Conservation (phyloP, 2,888 invertebrate species). For the Sinotaia quadrata region DNA sequence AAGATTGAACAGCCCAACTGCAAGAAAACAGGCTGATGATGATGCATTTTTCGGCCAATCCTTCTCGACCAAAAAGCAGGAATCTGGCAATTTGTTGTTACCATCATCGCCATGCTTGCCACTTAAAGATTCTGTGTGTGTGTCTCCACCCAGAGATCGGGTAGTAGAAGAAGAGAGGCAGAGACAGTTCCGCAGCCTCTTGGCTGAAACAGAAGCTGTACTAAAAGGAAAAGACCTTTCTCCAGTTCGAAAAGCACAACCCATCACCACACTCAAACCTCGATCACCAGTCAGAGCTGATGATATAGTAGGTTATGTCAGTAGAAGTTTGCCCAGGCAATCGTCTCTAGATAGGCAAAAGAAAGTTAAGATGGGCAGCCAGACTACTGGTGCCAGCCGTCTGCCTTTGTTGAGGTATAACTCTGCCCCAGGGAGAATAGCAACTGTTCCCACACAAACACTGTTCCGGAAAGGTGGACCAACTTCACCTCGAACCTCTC, state of each 20-base stretch:
- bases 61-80: constrained; percentile 14
- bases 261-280: constrained; percentile 61
- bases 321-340: constrained; percentile 47
- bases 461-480: constrained; percentile 35
- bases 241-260: constrained; percentile 58
- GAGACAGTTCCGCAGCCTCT: constrained; percentile 45
- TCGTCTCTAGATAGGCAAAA: constrained; percentile 34
- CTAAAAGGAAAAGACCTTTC: constrained; percentile 41
- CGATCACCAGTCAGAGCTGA: constrained; percentile 29
- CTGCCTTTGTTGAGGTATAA: constrained; percentile 54
- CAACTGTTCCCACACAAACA: constrained; percentile 58
- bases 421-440: constrained; percentile 63
- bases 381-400: constrained; percentile 42
- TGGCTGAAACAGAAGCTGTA: constrained; percentile 49
- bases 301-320: constrained; percentile 33
- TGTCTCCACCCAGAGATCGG: constrained; percentile 5
- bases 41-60: constrained; percentile 31
- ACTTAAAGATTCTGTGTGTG: not conserved
- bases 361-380: constrained; percentile 46
- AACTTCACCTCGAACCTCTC: constrained; percentile 31
- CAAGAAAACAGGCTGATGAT: constrained; percentile 21
- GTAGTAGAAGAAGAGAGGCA: constrained; percentile 43
- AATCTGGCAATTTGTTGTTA: not conserved
- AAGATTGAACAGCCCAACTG: constrained; percentile 62
- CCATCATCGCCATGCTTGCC: not conserved